phyloP scores from a whole-genome alignment of 2,888 invertebrate species.

The Trypoxylon attenuatum region DNA sequence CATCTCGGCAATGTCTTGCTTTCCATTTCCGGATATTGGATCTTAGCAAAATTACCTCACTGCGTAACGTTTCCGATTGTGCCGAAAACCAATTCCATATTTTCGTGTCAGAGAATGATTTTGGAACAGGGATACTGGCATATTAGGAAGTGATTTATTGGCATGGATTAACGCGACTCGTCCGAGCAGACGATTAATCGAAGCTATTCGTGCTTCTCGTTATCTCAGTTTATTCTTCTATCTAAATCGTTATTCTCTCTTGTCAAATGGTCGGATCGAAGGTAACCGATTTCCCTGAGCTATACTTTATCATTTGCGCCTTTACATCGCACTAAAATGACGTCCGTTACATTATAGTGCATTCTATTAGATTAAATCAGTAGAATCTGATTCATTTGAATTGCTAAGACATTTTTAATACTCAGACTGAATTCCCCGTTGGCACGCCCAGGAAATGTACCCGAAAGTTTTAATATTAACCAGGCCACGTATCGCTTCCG shows the following conservation, averaged over 20 bases:
- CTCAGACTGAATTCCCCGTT: not conserved
- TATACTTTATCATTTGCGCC: constrained; percentile 48
- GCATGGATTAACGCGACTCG: constrained; percentile 19
- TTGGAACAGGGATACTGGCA: not conserved
- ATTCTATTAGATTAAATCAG: not conserved
- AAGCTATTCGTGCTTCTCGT: constrained; percentile 12
- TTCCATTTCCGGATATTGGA: too few species aligned
- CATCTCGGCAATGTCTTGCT: too few species aligned
- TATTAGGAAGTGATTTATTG: constrained; percentile 15
- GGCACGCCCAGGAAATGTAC: not conserved
- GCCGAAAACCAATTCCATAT: too few species aligned
- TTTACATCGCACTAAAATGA: constrained; percentile 5
- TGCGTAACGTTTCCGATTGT: too few species aligned
- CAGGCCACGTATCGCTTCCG: not conserved
- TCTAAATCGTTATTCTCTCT: constrained; percentile 18
- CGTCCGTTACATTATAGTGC: not conserved
- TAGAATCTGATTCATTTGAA: not conserved
- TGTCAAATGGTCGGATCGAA: constrained; percentile 33
- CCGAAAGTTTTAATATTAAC: not conserved
- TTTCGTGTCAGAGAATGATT: not conserved
- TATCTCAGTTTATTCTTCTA: constrained; percentile 18
- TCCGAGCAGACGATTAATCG: constrained; percentile 25
- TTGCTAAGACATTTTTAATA: not conserved
- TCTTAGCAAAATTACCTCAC: too few species aligned
- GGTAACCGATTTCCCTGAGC: constrained; percentile 31